A percentile compares a stretch with the other conserved stretches of the same genome.
These are phyloP conservation scores for Chloromyia formosa DNA, from an alignment of 2,888 invertebrate species.

Conservation along the genomic window DNA sequence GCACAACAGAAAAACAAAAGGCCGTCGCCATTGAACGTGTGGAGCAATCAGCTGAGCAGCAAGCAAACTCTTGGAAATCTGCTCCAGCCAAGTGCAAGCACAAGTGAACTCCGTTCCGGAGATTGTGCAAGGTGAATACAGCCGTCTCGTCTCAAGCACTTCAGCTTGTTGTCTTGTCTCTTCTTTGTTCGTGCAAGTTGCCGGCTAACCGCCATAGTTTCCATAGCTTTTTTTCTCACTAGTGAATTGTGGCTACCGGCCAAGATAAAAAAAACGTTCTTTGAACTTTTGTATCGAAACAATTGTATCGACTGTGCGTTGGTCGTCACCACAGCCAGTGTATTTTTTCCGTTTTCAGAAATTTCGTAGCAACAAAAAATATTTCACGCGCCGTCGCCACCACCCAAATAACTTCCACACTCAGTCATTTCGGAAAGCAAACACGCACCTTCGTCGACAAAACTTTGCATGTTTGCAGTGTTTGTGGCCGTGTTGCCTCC, in stretches of 20 bases:
- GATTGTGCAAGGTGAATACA: constrained; percentile 26
- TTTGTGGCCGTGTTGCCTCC: not conserved
- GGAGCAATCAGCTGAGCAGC: constrained; percentile 21
- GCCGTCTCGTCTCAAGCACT: not conserved
- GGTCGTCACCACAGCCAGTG: not conserved
- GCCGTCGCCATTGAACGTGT: not conserved
- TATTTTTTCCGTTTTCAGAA: too few relatives aligned
- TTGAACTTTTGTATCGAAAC: not conserved
- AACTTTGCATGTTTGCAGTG: constrained; percentile 15
- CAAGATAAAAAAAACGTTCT: constrained; percentile 8
- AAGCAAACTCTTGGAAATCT: not conserved
- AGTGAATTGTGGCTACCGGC: not conserved
- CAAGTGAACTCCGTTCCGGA: constrained; percentile 11
- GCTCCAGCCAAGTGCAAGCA: not conserved
- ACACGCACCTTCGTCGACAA: not conserved
- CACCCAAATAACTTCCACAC: constrained; percentile 15
- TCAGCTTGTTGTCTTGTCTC: not conserved
- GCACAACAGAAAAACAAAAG: constrained; percentile 12
- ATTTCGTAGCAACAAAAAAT: not conserved
- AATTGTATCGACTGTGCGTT: not conserved
- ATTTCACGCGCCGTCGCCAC: constrained; percentile 36
- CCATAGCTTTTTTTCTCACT: not conserved
- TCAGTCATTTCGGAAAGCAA: not conserved
- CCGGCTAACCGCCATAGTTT: not conserved
- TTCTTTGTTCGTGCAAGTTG: not conserved